Evolutionary conservation across 2,797 vertebrate species (phyloP).

Genomic region (Hozukius guyotensis): DNA sequence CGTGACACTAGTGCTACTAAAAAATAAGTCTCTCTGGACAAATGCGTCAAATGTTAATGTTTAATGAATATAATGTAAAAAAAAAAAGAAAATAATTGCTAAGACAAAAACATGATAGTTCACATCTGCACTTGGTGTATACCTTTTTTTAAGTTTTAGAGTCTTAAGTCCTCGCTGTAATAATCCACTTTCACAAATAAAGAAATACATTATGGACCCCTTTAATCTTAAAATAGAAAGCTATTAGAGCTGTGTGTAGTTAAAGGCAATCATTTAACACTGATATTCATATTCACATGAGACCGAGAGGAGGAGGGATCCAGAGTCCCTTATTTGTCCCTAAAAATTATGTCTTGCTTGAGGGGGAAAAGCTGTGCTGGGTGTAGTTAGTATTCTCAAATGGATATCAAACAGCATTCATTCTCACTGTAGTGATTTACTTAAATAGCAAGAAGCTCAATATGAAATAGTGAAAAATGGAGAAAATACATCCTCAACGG

Average conservation of each 20-base stretch:
- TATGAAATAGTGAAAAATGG: background rate
- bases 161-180: background rate
- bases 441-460: constrained; percentile 5
- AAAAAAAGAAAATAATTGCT: background rate
- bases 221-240: constrained; percentile 39
- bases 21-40: background rate
- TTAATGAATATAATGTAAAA: background rate
- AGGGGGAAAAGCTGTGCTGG: background rate
- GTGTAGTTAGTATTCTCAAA: background rate
- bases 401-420: constrained; percentile 22
- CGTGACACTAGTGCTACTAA: background rate
- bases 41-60: background rate
- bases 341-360: constrained; percentile 35
- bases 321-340: constrained; percentile 1
- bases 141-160: background rate
- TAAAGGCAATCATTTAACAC: constrained; percentile 44
- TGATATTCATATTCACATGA: constrained; percentile 24
- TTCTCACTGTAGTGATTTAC: constrained; percentile 22
- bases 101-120: background rate
- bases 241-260: constrained; percentile 38
- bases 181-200: constrained; percentile 18
- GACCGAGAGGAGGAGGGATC: constrained; percentile 1
- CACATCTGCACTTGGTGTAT: background rate
- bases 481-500: background rate
- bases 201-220: background rate